phyloP scores from a whole-genome alignment of 2,888 invertebrate genomes.

The Eristalis tenax region DNA sequence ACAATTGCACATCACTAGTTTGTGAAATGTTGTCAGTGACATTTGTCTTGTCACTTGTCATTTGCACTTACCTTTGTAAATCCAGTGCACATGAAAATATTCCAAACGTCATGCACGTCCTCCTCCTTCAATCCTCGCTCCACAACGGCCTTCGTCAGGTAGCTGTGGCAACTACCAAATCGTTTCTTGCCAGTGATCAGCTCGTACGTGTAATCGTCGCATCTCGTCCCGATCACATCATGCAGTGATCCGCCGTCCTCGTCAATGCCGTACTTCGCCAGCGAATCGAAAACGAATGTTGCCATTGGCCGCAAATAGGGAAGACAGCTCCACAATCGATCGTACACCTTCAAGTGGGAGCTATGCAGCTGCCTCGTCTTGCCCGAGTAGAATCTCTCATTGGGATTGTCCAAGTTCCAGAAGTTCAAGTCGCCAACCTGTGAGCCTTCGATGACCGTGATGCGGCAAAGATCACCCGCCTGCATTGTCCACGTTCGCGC shows the following conservation, averaged over 20 bases:
- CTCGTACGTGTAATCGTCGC: conserved; percentile 82
- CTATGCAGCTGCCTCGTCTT: conserved; percentile 82
- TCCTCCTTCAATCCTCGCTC: conserved; percentile 80
- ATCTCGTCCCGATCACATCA: conserved; percentile 82
- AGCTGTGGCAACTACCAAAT: conserved; percentile 81
- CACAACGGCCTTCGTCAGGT: conserved; percentile 80
- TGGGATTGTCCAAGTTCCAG: conserved; percentile 81
- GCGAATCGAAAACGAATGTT: conserved; percentile 82
- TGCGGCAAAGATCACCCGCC: conserved; percentile 81
- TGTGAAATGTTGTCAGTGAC: not conserved
- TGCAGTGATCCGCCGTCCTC: conserved; percentile 82
- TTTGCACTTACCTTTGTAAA: conserved; percentile 78
- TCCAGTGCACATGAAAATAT: conserved; percentile 83
- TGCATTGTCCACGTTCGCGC: conserved; percentile 81
- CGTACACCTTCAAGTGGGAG: conserved; percentile 81
- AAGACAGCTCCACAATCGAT: conserved; percentile 82
- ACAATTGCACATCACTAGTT: not conserved
- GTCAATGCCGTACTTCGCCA: conserved; percentile 81
- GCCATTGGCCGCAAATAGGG: conserved; percentile 82
- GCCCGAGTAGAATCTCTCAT: conserved; percentile 82
- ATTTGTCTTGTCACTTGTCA: not conserved
- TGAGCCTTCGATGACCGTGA: conserved; percentile 80
- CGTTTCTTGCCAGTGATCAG: conserved; percentile 81
- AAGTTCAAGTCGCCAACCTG: conserved; percentile 82
- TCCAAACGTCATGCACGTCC: conserved; percentile 83